Base-by-base conservation (phyloP, 2,113 vertebrate genomes). In the Nicator chloris region DNA sequence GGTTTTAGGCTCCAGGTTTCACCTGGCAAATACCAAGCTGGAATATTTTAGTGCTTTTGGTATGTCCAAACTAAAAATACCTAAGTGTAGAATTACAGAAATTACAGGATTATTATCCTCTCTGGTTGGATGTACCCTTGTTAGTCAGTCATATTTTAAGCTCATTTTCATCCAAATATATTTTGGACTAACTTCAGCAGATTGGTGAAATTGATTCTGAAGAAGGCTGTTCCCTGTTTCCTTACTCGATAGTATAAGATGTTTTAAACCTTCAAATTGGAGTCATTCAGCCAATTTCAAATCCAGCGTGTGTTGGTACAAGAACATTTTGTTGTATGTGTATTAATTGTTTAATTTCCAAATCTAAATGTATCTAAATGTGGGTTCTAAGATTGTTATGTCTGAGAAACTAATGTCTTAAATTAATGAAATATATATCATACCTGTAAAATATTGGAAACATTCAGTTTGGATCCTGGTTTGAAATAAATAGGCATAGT, bases 321-420 rank as follows among this genome's bases (percentile, higher is more conserved):
- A 45, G 10, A 45, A 8, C 15, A 45, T 73, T 33, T 83, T 1
- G 0, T 4, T 17, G 7, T 7, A 19, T 2, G 1, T 0, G 0
- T n/a, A 17, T 33, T 80, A 61, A 26, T 39, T 59, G 23, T 28
- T 21, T 83, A 5, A 57, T 61, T 88, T 77, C 21, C 19, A 57
- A 20, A 70, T 54, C 14, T 39, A 40, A 71, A 40, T 53, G n/a
- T n/a, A n/a, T n/a, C n/a, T n/a, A n/a, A 22, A 8, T 33, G 13
- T 28, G 31, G 11, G 17, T 30, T 33, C 18, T 79, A 0, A 65
- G n/a, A 8, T n/a, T 49, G 6, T 27, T 57, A 1, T 35, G 14
- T 60, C 16, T 24, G 33, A 65, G 18, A 20, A 4, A 21, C 0
- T 0, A 77, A 7, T 33, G 45, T 33, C 50, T 47, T 81, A 39